Base-by-base conservation (phyloP, 2,797 vertebrate genomes). In the Potorous gilbertii region DNA sequence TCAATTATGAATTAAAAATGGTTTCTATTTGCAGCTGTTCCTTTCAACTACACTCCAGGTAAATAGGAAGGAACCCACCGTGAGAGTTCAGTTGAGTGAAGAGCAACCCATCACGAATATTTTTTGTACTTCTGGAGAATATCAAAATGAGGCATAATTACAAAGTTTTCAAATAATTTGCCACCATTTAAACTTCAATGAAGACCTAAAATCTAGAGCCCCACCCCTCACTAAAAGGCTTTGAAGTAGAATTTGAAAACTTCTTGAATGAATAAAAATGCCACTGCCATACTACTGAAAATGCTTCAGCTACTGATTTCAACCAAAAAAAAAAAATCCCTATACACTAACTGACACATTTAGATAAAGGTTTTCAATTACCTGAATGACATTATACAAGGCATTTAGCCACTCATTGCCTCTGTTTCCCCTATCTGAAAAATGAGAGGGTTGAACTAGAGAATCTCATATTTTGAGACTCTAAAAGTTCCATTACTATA, bases 1-100 rank as follows among this genome's bases (percentile, higher is more conserved):
- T 90, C 59, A 87, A 87, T 66, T 94, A 52, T 94, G 55, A 59
- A 91, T 56, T 94, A 21, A 90, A 95, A 91, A 93, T 55, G 8
- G 34, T 93, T 94, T 90, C 27, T 57, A 90, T 91, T 66, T 96
- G 18, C 74, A 81, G 52, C 59, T 54, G 91, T 91, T 91, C 34
- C 93, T 92, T 90, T 95, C 8, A 54, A 92, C 34, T 66, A 40
- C 46, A 66, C 55, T 90, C 93, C 46, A 92, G 46, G 92, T 91
- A 95, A 55, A 52, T 50, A 66, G 57, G 93, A 93, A 66, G 34
- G 14, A 66, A 66, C 14, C 62, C 34, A n/a, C 34, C 18, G 18
- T 66, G 13, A 66, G 62, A 66, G 34, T 66, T 66, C 62, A 66
- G 16, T 66, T n/a, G 16, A 66, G 34, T 66, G 34, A 66, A 66